Evolutionary conservation across 2,113 vertebrate species (phyloP), one percentile per base, ranked within the genome.

Genomic region (Labeo rohita): DNA sequence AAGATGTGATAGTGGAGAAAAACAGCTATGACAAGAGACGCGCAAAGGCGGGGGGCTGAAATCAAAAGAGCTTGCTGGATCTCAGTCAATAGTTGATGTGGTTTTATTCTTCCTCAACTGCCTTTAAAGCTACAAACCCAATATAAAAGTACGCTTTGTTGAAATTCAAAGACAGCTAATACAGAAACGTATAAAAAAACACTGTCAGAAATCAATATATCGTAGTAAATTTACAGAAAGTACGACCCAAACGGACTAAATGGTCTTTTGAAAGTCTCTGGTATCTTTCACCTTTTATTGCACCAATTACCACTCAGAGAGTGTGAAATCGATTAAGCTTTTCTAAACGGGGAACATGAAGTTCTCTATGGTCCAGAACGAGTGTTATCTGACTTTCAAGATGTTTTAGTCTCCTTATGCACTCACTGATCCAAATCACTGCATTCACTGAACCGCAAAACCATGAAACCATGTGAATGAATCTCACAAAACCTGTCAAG

Each of bases 31-130:
- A 52, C 47, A 63, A n/a, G 56, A 70, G 36, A 75, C 6, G 43
- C 15, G 21, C 39, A 10, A 47, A 39, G 18, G 28, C 15, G 8
- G 34, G 47, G 45, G 12, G 12, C 18, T 28, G 56, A n/a, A 45
- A 54, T 11, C 3, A 76, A 80, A 75, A 83, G 39, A 50, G 34
- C 52, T 79, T 3, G 16, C 79, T 87, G 78, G 83, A 80, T 45
- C 28, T 54, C 50, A 23, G 52, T 73, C 74, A 82, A 47, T 59
- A 15, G 59, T 39, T 45, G 81, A 89, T 86, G 87, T 91, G 89
- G 50, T 88, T 91, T 73, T 87, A 83, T 87, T 92, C 89, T 88
- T 34, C 65, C 78, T 84, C 65, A 34, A 63, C 84, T 73, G 80
- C 78, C 74, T 85, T 86, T 86, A 84, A 87, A 75, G 80, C 75